A percentile compares a stretch with the other conserved stretches of the same genome.
These are phyloP conservation scores for Luscinia luscinia DNA, from an alignment of 2,797 vertebrate species.

Conservation along the genomic window DNA sequence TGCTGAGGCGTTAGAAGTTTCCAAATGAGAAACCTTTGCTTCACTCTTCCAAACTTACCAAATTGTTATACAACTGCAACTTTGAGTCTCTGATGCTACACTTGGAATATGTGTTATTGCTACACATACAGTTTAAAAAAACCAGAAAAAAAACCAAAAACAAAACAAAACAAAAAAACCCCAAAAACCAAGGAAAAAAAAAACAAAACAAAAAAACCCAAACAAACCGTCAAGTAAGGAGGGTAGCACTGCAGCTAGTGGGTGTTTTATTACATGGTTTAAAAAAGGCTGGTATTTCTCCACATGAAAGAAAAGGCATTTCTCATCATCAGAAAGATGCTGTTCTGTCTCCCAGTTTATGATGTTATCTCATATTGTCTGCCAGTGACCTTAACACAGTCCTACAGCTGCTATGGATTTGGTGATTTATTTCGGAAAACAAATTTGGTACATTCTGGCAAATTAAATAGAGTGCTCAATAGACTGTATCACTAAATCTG, in stretches of 20 bases:
- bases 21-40: constrained; percentile 2
- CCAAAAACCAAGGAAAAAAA: no score
- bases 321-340: background rate
- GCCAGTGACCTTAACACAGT: background rate
- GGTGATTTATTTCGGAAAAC: background rate
- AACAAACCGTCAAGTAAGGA: background rate
- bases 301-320: background rate
- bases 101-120: background rate
- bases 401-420: background rate
- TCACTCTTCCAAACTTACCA: background rate
- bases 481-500: background rate
- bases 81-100: background rate
- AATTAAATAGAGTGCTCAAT: background rate
- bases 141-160: background rate
- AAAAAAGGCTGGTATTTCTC: background rate
- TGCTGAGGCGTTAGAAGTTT: background rate
- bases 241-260: background rate
- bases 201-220: no score
- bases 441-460: background rate
- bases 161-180: no score
- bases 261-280: background rate
- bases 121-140: background rate
- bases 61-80: background rate
- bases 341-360: background rate
- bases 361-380: background rate